Conservation (phyloP, 1,140 invertebrate genomes). For the Drosophila yakuba region DNA sequence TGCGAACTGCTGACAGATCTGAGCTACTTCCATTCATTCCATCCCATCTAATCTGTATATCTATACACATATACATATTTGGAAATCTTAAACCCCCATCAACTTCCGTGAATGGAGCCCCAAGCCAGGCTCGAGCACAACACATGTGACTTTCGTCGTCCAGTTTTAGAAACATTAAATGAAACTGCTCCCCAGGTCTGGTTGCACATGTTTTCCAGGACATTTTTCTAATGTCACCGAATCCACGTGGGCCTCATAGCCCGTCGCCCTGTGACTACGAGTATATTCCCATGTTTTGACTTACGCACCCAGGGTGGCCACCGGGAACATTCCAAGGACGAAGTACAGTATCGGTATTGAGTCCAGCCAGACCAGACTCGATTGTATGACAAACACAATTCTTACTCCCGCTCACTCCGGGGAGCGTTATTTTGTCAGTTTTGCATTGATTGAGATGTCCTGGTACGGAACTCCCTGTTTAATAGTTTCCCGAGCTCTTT, state of each 20-base stretch:
- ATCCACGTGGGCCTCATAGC: constrained; percentile 46
- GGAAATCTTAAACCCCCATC: too few relatives aligned
- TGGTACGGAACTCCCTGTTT: neutral
- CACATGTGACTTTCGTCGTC: constrained; percentile 52
- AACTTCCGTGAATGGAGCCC: constrained; percentile 6
- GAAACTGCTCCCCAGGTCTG: constrained; percentile 26
- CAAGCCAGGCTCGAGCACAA: constrained; percentile 47
- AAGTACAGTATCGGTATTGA: constrained; percentile 48
- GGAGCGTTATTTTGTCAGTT: constrained; percentile 35
- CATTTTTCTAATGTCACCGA: constrained; percentile 14
- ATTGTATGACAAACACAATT: constrained; percentile 49
- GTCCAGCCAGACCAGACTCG: constrained; percentile 49
- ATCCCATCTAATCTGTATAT: neutral
- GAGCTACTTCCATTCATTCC: constrained; percentile 57
- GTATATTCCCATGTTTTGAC: constrained; percentile 51
- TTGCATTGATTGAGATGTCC: constrained; percentile 76
- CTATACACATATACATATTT: too few relatives aligned
- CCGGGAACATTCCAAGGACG: neutral
- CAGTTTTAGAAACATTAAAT: constrained; percentile 6
- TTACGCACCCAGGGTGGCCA: constrained; percentile 60
- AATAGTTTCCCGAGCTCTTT: constrained; percentile 10
- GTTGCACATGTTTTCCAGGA: constrained; percentile 61
- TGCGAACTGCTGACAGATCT: constrained; percentile 20
- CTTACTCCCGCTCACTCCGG: constrained; percentile 62
- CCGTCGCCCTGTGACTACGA: neutral